A percentile compares a stretch with the other conserved stretches of the same genome.
Evolutionary conservation across 2,888 invertebrate species (phyloP).

Genomic region (Xylota sylvarum): DNA sequence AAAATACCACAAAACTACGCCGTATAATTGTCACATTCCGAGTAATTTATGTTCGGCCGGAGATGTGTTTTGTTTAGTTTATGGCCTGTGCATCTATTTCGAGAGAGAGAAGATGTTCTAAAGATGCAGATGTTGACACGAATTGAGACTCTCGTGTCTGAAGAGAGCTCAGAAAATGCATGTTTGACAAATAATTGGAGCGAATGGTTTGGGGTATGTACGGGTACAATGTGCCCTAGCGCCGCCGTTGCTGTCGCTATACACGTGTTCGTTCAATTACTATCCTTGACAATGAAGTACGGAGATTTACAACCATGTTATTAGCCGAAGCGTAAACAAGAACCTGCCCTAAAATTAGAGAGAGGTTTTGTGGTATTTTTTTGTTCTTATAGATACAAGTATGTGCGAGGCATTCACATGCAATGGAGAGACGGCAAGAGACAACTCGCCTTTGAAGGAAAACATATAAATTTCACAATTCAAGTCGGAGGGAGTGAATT

Average conservation of each 20-base stretch:
- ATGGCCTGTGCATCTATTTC: slow-evolving; percentile 65
- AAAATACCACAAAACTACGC: slow-evolving; percentile 68
- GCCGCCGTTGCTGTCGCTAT: slow-evolving; percentile 1
- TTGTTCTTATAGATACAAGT: neutral
- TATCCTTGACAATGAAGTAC: slow-evolving; percentile 74
- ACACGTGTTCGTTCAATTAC: slow-evolving; percentile 71
- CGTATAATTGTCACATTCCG: slow-evolving; percentile 74
- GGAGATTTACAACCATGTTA: slow-evolving; percentile 75
- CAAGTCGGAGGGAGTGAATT: slow-evolving; percentile 20
- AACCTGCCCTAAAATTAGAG: slow-evolving; percentile 74
- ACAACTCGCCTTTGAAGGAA: slow-evolving; percentile 19
- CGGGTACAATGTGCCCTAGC: slow-evolving; percentile 11
- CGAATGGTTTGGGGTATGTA: slow-evolving; percentile 42
- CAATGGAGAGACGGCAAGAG: neutral
- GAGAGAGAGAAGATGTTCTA: slow-evolving; percentile 29
- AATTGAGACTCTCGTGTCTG: slow-evolving; percentile 1
- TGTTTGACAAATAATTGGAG: slow-evolving; percentile 77
- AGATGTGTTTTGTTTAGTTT: slow-evolving; percentile 64
- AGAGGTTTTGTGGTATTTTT: slow-evolving; percentile 28
- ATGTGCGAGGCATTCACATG: slow-evolving; percentile 7
- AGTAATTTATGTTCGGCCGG: slow-evolving; percentile 70
- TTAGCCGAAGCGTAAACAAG: slow-evolving; percentile 73
- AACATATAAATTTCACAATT: slow-evolving; percentile 70
- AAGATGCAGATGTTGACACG: slow-evolving; percentile 66
- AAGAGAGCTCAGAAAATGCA: slow-evolving; percentile 32